Evolutionary conservation across 2,113 vertebrate genomes (phyloP).

Genomic region (Taxidea taxus): DNA sequence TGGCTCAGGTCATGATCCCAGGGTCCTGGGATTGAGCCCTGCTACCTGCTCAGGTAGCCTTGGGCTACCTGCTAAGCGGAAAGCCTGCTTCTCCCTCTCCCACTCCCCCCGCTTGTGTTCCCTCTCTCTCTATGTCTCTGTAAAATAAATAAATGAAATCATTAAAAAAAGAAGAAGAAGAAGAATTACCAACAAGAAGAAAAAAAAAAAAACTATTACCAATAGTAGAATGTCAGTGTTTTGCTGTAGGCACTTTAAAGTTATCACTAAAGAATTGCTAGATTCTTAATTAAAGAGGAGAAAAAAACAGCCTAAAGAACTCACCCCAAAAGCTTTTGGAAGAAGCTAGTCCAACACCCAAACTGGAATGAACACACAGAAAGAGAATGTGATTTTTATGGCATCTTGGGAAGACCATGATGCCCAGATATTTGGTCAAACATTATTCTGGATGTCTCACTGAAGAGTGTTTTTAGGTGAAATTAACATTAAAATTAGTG

Average conservation of each 20-base stretch:
- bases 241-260: background rate
- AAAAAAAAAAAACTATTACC: background rate
- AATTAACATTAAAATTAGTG: background rate
- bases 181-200: too few species aligned
- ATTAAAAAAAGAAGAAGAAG: too few species aligned
- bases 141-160: too few species aligned
- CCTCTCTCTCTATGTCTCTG: too few species aligned
- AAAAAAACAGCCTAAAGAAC: background rate
- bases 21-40: too few species aligned
- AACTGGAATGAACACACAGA: background rate
- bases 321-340: background rate
- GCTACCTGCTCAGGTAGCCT: too few species aligned
- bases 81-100: too few species aligned
- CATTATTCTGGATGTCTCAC: background rate
- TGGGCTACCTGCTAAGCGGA: too few species aligned
- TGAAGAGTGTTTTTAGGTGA: background rate
- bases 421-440: background rate
- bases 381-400: background rate
- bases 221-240: background rate
- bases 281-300: background rate
- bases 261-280: background rate
- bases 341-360: background rate
- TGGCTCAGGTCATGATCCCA: too few species aligned
- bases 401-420: background rate
- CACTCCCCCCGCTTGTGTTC: too few species aligned